Percentiles rank a stretch among this genome's conserved stretches.
Conservation (phyloP, 2,888 invertebrate genomes). For the Adelphocoris suturalis region DNA sequence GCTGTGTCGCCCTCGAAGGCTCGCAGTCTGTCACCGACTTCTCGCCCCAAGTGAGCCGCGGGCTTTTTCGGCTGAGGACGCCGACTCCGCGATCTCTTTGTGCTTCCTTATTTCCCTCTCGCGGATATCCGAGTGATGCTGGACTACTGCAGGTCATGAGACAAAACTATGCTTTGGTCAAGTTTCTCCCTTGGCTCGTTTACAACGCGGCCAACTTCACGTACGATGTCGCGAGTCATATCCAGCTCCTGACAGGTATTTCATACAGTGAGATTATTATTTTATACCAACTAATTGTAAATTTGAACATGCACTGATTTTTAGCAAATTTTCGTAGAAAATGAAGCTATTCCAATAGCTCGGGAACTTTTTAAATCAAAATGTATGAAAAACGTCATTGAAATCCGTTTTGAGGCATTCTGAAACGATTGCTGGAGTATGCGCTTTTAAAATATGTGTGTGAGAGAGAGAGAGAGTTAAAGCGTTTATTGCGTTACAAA, state of each 20-base stretch:
- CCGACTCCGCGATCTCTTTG: not conserved
- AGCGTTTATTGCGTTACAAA: no score
- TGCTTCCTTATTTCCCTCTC: not conserved
- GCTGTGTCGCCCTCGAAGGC: not conserved
- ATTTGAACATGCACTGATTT: no score
- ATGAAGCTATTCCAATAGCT: no score
- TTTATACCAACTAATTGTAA: not conserved
- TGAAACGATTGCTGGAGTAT: no score
- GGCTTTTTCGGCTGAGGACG: not conserved
- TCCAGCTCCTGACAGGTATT: constrained; percentile 73
- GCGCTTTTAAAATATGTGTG: no score
- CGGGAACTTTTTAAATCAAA: no score
- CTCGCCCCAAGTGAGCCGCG: not conserved
- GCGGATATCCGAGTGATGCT: constrained; percentile 8
- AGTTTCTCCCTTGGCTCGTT: constrained; percentile 73
- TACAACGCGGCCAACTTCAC: constrained; percentile 74
- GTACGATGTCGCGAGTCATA: constrained; percentile 73
- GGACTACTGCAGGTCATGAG: constrained; percentile 17
- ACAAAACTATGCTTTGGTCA: constrained; percentile 49
- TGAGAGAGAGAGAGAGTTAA: no score
- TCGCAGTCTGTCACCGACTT: not conserved
- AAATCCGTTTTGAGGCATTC: no score
- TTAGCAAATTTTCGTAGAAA: no score
- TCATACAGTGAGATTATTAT: not conserved
- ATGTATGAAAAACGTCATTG: no score